phyloP scores from a whole-genome alignment of 2,113 vertebrate genomes.

The Mormyrus lacerda region DNA sequence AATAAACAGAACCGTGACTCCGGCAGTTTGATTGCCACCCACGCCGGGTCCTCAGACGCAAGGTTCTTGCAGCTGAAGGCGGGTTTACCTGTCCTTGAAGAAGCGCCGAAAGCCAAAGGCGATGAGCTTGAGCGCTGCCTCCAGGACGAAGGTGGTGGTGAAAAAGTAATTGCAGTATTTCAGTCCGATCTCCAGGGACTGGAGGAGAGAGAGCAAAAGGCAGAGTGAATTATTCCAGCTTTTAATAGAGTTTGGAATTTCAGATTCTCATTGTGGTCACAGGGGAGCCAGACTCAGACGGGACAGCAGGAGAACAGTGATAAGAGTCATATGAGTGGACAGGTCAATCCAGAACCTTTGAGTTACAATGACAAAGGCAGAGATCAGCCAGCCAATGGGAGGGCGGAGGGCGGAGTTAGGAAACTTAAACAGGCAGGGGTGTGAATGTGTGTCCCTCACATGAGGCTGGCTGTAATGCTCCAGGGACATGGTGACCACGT shows the following conservation, averaged over 20 bases:
- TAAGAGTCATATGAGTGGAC: neutral
- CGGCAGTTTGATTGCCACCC: neutral
- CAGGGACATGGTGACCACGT: conserved; percentile 97
- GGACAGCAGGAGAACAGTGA: neutral
- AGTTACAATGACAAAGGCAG: neutral
- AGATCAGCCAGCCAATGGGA: neutral
- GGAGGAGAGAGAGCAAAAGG: conserved; percentile 19
- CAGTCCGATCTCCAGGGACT: conserved; percentile 90
- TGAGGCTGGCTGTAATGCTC: conserved; percentile 94
- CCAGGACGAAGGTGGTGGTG: conserved; percentile 93
- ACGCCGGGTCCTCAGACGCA: too few species aligned
- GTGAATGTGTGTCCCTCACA: conserved; percentile 59
- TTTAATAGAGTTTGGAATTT: neutral
- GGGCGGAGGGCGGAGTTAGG: neutral
- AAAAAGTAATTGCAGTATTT: conserved; percentile 99
- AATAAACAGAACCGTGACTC: neutral
- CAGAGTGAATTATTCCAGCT: neutral
- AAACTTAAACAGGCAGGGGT: neutral
- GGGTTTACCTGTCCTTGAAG: conserved; percentile 89
- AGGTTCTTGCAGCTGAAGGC: neutral
- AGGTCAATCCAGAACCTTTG: neutral
- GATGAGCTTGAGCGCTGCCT: conserved; percentile 86
- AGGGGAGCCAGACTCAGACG: neutral
- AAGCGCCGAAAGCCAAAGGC: conserved; percentile 90
- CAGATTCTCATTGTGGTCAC: neutral